These are phyloP conservation scores for Embidobia sp. DNA, from an alignment of 2,888 invertebrate species.

Conservation along the genomic window DNA sequence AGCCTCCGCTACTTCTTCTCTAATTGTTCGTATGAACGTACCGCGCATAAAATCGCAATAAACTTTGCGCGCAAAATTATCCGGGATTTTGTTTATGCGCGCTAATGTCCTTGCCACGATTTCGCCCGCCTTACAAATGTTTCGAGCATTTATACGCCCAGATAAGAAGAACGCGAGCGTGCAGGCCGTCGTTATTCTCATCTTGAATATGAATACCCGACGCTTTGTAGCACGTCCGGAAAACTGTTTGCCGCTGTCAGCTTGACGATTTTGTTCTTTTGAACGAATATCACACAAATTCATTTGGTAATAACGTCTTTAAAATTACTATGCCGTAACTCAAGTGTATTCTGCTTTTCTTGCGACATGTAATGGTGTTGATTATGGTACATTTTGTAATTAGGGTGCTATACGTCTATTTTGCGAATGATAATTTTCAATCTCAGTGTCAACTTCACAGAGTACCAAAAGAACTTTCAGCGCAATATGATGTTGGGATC, in stretches of 20 bases:
- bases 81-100: slow-evolving; percentile 55
- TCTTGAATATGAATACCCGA: slow-evolving; percentile 48
- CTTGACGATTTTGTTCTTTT: slow-evolving; percentile 20
- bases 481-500: no score
- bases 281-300: background rate
- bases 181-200: slow-evolving; percentile 28
- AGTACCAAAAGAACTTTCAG: no score
- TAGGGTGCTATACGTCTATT: no score
- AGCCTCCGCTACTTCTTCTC: slow-evolving; percentile 71
- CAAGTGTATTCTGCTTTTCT: no score
- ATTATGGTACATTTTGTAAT: no score
- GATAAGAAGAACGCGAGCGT: slow-evolving; percentile 48
- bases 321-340: no score
- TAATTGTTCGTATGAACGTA: slow-evolving; percentile 79
- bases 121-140: slow-evolving; percentile 58
- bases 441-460: no score
- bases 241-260: slow-evolving; percentile 44
- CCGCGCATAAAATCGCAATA: slow-evolving; percentile 80
- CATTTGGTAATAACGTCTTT: background rate
- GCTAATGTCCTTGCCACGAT: slow-evolving; percentile 48
- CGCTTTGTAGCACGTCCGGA: slow-evolving; percentile 37
- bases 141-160: slow-evolving; percentile 54
- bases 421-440: no score
- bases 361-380: no score
- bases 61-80: slow-evolving; percentile 70